Percentiles rank a stretch among this genome's conserved stretches.
These are phyloP conservation scores for Pocillopora meandrina DNA, from an alignment of 92 coral and sea anemone species.

Conservation along the genomic window DNA sequence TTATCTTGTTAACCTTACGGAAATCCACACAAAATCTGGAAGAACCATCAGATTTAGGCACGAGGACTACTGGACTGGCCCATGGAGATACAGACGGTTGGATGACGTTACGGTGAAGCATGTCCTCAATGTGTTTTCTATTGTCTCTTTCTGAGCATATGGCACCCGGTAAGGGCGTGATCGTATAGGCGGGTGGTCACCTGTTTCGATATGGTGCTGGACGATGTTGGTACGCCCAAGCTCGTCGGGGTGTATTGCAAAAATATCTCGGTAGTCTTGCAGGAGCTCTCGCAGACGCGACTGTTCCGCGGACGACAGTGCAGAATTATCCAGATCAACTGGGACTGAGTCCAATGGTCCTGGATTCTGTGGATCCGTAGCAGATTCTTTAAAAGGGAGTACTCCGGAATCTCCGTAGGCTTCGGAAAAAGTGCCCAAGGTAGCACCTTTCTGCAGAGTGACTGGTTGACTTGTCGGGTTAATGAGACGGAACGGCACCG, in stretches of 20 bases:
- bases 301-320: background rate
- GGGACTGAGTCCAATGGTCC: background rate
- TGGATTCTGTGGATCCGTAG: background rate
- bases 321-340: background rate
- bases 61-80: no score
- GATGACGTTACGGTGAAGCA: conserved; percentile 23
- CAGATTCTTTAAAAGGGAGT: no score
- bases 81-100: no score
- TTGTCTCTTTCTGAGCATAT: background rate
- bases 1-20: no score
- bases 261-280: background rate
- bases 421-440: background rate
- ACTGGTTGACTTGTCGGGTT: background rate
- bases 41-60: no score
- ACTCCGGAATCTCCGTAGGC: background rate
- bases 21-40: no score
- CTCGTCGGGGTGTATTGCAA: background rate
- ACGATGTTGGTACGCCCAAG: background rate
- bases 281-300: background rate
- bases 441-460: background rate
- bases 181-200: background rate
- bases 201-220: background rate
- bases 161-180: background rate
- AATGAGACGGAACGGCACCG: background rate
- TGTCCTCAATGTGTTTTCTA: background rate